Conservation (phyloP, 2,888 invertebrate genomes). For the Tenthredo scrophulariae region DNA sequence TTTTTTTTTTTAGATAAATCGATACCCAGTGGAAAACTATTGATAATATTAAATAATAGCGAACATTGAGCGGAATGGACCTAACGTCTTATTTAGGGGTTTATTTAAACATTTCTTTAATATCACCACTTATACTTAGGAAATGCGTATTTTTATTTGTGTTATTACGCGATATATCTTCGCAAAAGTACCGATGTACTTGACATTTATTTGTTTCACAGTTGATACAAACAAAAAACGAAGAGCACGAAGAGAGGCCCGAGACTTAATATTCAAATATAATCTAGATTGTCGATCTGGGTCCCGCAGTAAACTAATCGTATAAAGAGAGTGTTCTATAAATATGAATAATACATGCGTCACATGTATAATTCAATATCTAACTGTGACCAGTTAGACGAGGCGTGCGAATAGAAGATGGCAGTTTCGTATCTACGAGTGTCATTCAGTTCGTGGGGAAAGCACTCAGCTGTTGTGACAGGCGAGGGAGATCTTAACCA, state of each 20-base stretch:
- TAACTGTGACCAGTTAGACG: neutral
- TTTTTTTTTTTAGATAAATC: neutral
- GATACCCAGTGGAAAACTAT: neutral
- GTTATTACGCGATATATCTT: neutral
- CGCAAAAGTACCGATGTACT: neutral
- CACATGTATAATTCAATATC: neutral
- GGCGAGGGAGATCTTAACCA: constrained; percentile 63
- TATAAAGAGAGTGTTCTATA: neutral
- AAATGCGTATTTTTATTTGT: neutral
- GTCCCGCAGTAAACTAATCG: neutral
- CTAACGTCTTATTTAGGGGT: neutral
- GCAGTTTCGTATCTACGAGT: neutral
- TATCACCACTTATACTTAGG: neutral
- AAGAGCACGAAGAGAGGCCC: neutral
- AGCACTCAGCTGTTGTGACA: constrained; percentile 53
- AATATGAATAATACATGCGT: neutral
- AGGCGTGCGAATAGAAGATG: neutral
- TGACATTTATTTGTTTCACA: neutral
- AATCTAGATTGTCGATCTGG: neutral
- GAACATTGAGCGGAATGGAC: neutral
- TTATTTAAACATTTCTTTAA: neutral
- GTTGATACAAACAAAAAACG: neutral
- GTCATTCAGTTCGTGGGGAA: constrained; percentile 25
- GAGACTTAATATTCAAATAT: neutral
- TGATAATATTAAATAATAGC: neutral